Evolutionary conservation across 2,888 invertebrate species (phyloP).

Genomic region (Creontiades dilutus): DNA sequence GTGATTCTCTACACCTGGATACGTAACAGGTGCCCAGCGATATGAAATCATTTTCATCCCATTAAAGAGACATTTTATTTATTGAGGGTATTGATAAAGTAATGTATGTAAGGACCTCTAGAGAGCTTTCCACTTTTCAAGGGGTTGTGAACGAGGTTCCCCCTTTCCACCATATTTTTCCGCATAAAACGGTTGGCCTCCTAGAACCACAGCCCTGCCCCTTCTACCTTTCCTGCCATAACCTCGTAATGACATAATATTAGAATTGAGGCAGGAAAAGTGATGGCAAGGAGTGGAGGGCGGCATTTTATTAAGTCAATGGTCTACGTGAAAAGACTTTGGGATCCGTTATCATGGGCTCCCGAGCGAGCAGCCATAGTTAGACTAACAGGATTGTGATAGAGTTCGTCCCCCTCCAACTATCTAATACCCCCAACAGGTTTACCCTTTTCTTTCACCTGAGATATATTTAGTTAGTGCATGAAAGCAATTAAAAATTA

Average conservation of each 20-base stretch:
- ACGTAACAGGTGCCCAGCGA: constrained; percentile 45
- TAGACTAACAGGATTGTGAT: constrained; percentile 59
- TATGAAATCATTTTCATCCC: constrained; percentile 46
- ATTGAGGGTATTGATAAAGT: constrained; percentile 27
- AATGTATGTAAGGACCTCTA: constrained; percentile 35
- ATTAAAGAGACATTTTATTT: constrained; percentile 31
- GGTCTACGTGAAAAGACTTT: constrained; percentile 56
- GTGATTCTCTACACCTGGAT: constrained; percentile 46
- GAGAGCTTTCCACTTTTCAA: constrained; percentile 36
- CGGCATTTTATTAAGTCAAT: constrained; percentile 54
- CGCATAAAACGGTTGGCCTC: neutral
- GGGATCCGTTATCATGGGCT: constrained; percentile 46
- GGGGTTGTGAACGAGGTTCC: neutral
- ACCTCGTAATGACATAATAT: constrained; percentile 42
- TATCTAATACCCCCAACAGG: constrained; percentile 1
- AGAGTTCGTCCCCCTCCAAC: neutral
- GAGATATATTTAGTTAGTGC: neutral
- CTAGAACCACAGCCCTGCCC: neutral
- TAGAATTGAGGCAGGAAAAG: constrained; percentile 39
- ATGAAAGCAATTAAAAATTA: neutral
- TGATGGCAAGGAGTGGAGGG: neutral
- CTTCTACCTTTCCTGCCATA: constrained; percentile 14
- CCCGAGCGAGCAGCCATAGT: constrained; percentile 30
- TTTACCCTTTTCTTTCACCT: neutral
- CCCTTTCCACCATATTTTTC: neutral